Evolutionary conservation across 2,888 invertebrate species (phyloP), one percentile per base, ranked within the genome.

Genomic region (Brenthis daphne): DNA sequence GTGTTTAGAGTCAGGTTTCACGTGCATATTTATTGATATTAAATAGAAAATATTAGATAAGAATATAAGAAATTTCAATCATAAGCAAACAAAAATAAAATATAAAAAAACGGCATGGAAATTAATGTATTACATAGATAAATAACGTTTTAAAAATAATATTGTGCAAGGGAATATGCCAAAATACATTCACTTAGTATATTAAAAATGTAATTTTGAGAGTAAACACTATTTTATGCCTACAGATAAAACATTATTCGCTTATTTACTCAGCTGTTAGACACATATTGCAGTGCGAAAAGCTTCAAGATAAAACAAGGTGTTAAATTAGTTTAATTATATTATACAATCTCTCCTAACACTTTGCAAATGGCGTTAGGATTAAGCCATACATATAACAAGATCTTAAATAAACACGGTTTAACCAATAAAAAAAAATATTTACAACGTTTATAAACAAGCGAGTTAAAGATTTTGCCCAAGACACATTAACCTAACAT

Each of bases 41-140:
- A 43, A 57, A 37, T n/a, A 16, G 8, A 20, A 43, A 6, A 57
- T 8, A 51, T 24, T 55, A 37, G 43, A 33, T 11, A 61, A 4
- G 11, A 56, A 14, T 66, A 58, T 55, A 57, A 24, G 33, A 57
- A 3, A 29, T 29, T 37, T 47, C 29, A 66, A 64, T 55, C 43
- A 56, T 13, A 33, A 14, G 50, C 51, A 70, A 57, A 51, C 37
- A 43, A 43, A 43, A 43, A 37, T 6, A 33, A 53, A 29, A 29
- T 29, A 29, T 4, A 29, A n/a, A 20, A 67, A 14, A 67, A 69
- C 67, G 67, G 70, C 55, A 67, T 70, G 70, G 70, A 70, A 70
- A 70, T 70, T 70, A 70, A 70, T 20, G 67, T 64, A 70, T 60
- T 51, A 56, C 37, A 33, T 14, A 29, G 47, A 24, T 54, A 53